These are phyloP conservation scores for Corythucha ciliata DNA, from an alignment of 2,888 invertebrate genomes.

Conservation along the genomic window DNA sequence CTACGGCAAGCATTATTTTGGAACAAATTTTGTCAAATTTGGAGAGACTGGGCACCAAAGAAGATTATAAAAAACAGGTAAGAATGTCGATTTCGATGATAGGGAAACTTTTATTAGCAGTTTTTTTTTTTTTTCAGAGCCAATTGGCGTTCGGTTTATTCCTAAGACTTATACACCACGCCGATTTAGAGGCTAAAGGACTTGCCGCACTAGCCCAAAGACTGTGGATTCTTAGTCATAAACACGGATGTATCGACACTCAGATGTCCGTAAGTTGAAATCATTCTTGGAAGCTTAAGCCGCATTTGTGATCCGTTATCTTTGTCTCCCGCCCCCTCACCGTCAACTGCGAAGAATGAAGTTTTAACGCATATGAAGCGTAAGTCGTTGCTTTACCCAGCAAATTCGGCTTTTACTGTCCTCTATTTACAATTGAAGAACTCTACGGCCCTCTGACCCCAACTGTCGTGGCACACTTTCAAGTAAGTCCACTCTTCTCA, in stretches of 20 bases:
- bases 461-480: no score
- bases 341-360: no score
- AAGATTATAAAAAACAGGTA: conserved; percentile 56
- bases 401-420: no score
- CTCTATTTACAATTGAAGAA: no score
- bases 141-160: conserved; percentile 65
- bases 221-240: conserved; percentile 71
- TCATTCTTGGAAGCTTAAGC: conserved; percentile 3
- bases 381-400: no score
- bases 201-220: conserved; percentile 63
- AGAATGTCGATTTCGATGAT: not conserved
- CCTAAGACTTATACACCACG: conserved; percentile 54
- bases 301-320: no score
- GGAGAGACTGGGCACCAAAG: conserved; percentile 55
- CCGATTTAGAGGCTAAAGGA: conserved; percentile 51
- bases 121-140: conserved; percentile 43
- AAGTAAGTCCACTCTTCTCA: no score
- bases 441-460: no score
- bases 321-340: no score
- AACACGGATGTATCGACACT: conserved; percentile 49
- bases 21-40: conserved; percentile 64
- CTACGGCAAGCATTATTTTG: conserved; percentile 63
- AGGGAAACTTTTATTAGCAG: not conserved
- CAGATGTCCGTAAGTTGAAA: conserved; percentile 44
- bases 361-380: no score